A percentile compares a stretch with the other conserved stretches of the same genome.
phyloP scores from a whole-genome alignment of 1,140 invertebrate genomes.

The Ruditapes philippinarum region DNA sequence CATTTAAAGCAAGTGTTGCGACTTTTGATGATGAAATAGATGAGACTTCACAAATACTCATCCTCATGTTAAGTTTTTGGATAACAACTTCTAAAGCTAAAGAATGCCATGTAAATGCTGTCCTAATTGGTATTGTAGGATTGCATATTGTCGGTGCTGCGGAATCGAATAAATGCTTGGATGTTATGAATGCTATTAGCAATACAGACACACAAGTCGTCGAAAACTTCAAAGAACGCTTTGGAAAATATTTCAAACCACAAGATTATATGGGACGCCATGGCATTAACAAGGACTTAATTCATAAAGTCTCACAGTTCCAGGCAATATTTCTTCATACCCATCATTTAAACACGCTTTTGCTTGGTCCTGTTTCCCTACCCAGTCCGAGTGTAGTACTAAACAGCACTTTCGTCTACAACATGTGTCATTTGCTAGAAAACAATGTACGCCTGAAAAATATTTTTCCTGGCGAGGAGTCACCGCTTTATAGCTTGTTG shows the following conservation, averaged over 20 bases:
- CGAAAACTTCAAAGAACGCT: neutral
- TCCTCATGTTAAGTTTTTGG: conserved; percentile 91
- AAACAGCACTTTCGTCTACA: conserved; percentile 22
- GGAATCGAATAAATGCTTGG: neutral
- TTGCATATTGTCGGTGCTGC: conserved; percentile 31
- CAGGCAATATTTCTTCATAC: conserved; percentile 75
- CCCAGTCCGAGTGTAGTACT: conserved; percentile 13
- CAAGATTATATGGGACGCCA: neutral
- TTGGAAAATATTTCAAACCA: neutral
- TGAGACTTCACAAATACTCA: neutral
- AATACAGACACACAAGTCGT: neutral
- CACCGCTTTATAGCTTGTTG: neutral
- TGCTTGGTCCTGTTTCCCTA: conserved; percentile 62
- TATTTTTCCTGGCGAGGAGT: neutral
- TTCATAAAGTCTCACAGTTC: conserved; percentile 82
- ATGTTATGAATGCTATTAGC: neutral
- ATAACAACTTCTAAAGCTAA: conserved; percentile 84
- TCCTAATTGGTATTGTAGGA: conserved; percentile 75
- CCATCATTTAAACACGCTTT: conserved; percentile 78
- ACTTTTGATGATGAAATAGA: conserved; percentile 48
- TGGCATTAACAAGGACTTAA: conserved; percentile 19
- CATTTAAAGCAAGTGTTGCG: conserved; percentile 63
- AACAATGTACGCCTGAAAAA: neutral
- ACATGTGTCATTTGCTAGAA: conserved; percentile 6
- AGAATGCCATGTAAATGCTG: conserved; percentile 68